A percentile compares a stretch with the other conserved stretches of the same genome.
phyloP scores from a whole-genome alignment of 2,113 vertebrate species.

The Protobothrops mucrosquamatus region DNA sequence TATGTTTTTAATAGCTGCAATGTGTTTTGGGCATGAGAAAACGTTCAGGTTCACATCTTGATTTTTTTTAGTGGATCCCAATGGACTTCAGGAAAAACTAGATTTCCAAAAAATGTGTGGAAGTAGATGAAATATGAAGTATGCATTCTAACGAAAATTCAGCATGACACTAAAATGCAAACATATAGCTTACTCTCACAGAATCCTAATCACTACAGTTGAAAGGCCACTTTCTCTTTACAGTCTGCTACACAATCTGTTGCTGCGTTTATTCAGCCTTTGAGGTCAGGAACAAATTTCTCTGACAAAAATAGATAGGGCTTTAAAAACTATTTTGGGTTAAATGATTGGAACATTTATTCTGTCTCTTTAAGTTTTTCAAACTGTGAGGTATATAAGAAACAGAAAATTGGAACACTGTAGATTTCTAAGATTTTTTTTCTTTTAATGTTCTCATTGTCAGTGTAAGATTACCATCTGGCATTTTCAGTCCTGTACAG shows the following conservation, averaged over 20 bases:
- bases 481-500: not conserved
- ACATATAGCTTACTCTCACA: not conserved
- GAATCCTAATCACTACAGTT: constrained; percentile 3
- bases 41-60: not conserved
- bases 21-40: not conserved
- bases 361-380: not conserved
- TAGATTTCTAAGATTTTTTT: not conserved
- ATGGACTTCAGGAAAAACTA: not conserved
- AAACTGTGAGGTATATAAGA: not conserved
- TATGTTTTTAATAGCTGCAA: not conserved
- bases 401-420: not conserved
- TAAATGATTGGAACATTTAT: constrained; percentile 3
- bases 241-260: constrained; percentile 24
- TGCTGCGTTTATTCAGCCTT: constrained; percentile 3
- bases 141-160: not conserved
- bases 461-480: not conserved
- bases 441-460: not conserved
- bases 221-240: not conserved
- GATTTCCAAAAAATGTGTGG: not conserved
- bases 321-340: constrained; percentile 18
- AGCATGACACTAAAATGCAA: not conserved
- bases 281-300: constrained; percentile 24
- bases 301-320: constrained; percentile 14
- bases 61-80: not conserved
- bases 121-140: not conserved